Evolutionary conservation across 2,888 invertebrate genomes (phyloP).

Genomic region (Zaprionus lineosus): DNA sequence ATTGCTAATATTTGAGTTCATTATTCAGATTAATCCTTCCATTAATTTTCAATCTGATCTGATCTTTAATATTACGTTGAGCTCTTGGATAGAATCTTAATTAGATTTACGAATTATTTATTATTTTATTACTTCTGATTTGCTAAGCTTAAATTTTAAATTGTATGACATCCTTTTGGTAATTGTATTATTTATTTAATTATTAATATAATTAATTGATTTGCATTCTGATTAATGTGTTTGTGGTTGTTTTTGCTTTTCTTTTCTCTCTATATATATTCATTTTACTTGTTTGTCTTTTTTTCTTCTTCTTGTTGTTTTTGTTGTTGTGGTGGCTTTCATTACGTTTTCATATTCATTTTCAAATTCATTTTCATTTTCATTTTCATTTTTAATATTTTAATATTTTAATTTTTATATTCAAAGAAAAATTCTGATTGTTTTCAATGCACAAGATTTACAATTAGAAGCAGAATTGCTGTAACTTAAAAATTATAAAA

Average conservation of each 20-base stretch:
- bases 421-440: slow-evolving; percentile 83
- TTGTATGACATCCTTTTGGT: slow-evolving; percentile 57
- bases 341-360: no score
- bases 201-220: slow-evolving; percentile 15
- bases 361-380: no score
- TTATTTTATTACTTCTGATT: slow-evolving; percentile 26
- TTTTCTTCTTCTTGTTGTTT: slow-evolving; percentile 28
- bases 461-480: slow-evolving; percentile 83
- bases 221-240: neutral
- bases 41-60: no score
- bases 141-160: slow-evolving; percentile 65
- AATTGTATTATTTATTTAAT: slow-evolving; percentile 42
- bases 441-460: slow-evolving; percentile 83
- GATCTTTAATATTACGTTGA: slow-evolving; percentile 32
- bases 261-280: slow-evolving; percentile 5
- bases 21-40: no score
- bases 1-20: slow-evolving; percentile 57
- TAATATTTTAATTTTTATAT: slow-evolving; percentile 60
- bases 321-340: slow-evolving; percentile 38
- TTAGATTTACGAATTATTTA: slow-evolving; percentile 33
- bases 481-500: slow-evolving; percentile 82
- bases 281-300: slow-evolving; percentile 17
- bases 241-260: neutral
- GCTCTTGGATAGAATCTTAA: slow-evolving; percentile 54
- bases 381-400: slow-evolving; percentile 22